Evolutionary conservation across 2,888 invertebrate species (phyloP).

Genomic region (Lydus trimaculatus): DNA sequence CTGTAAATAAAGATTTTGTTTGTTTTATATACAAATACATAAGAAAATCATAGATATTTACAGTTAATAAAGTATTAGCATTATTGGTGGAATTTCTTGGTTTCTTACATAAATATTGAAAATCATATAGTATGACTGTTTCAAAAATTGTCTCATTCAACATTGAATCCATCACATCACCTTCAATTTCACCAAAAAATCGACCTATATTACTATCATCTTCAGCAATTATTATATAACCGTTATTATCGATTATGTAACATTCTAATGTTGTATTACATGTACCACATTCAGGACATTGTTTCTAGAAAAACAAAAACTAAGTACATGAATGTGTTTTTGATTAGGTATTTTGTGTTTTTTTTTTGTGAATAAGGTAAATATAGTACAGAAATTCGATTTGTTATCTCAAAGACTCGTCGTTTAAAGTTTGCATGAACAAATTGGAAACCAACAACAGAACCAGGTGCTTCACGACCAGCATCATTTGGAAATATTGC

Average conservation of each 20-base stretch:
- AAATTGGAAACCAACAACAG: conserved; percentile 89
- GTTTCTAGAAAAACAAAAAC: conserved; percentile 42
- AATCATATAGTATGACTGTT: conserved; percentile 81
- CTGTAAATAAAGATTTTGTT: conserved; percentile 50
- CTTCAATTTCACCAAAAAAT: conserved; percentile 86
- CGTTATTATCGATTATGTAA: conserved; percentile 91
- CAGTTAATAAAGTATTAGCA: conserved; percentile 51
- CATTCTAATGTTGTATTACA: conserved; percentile 76
- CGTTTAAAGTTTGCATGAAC: conserved; percentile 74
- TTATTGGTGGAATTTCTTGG: conserved; percentile 48
- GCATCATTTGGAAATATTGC: conserved; percentile 84
- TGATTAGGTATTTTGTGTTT: not conserved
- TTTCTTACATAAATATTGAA: conserved; percentile 78
- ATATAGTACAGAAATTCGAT: conserved; percentile 55
- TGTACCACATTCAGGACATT: conserved; percentile 65
- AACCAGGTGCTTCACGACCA: conserved; percentile 80
- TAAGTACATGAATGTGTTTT: not conserved
- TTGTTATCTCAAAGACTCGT: conserved; percentile 72
- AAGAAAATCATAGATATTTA: too few species aligned
- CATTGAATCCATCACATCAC: conserved; percentile 79
- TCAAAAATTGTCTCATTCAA: conserved; percentile 75
- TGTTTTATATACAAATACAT: too few species aligned
- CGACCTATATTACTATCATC: conserved; percentile 75
- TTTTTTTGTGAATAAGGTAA: not conserved
- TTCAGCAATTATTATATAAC: conserved; percentile 81